Base-by-base conservation (phyloP, 2,113 vertebrate genomes). In the Entomyzon cyanotis region DNA sequence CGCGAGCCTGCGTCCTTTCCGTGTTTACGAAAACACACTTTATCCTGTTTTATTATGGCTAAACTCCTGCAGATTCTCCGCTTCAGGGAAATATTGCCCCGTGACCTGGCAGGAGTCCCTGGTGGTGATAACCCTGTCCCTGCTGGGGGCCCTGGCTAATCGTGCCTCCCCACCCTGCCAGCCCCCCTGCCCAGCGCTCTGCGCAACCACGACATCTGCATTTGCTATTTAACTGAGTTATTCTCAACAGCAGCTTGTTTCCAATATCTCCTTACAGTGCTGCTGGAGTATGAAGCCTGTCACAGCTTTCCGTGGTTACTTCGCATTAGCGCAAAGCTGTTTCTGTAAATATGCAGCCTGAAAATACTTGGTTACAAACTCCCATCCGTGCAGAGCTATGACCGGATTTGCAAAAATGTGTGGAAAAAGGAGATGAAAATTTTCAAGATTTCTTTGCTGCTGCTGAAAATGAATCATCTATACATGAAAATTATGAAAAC, bases 31-130 rank as follows among this genome's bases (percentile, higher is more conserved):
- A 91, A 95, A 84, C 91, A 64, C 3, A 0, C 62, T 93, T 91
- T 82, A 78, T 94, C 91, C 93, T 58, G 77, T 44, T 90, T 89
- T 84, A 89, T 82, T 89, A 53, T 58, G 82, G n/a, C 89, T 69
- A 30, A 94, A 79, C 69, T 94, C 58, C 81, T 69, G 90, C 93
- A 91, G 91, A 81, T 53, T 59, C 64, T 63, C 56, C 2, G 11
- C 87, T 92, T 76, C 89, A 65, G 81, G 85, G 77, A 64, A 52
- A 47, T 63, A 11, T 0, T 25, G 42, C 69, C 93, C 74, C 22
- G 37, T 94, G 94, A 94, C 76, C 89, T 94, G 95, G 94, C 91
- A 87, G 73, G 15, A 71, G 10, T 93, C 90, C 87, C 70, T 1
- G 4, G 2, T 2, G 1, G 50, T 1, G 93, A 95, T 94, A 97